Base-by-base conservation (phyloP, 2,797 vertebrate species). In the Bovichtus variegatus region DNA sequence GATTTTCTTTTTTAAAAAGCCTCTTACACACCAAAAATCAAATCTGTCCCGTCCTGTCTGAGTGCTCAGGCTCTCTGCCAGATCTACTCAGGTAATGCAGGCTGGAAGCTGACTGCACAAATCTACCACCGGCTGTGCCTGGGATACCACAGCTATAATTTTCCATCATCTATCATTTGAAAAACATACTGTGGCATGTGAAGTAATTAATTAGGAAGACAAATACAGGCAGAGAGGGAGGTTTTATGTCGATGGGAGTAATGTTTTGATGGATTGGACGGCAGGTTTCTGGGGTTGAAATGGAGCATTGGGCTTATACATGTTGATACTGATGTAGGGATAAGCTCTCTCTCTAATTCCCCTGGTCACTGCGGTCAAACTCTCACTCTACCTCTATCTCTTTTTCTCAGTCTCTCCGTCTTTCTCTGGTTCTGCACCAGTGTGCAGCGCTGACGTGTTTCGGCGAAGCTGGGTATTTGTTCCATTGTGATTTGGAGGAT, bases 151-250 rank as follows among this genome's bases (percentile, higher is more conserved):
- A 0, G 84, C 89, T 90, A 85, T 90, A 90, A 91, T 90, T 90
- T 90, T 63, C 82, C 90, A 90, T 93, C 91, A 90, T 93, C 87
- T 89, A 91, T 92, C 91, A 93, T 92, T 91, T 85, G 80, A 87
- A 83, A 93, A 93, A 88, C 88, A 91, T 88, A 91, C 90, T 86
- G 88, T 88, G 83, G 86, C 87, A 89, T 87, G 91, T 89, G 85
- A 88, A 89, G 90, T 92, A 91, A 91, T 94, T 92, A 92, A 94
- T 94, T 93, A 94, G 86, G 89, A 91, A 92, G 92, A 93, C 92
- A 92, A 93, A 93, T 85, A 91, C 81, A 74, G 84, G 88, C 82
- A 59, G 81, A 67, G 86, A 81, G 88, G 86, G 87, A 85, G 87
- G 85, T 78, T 91, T 87, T 74, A 77, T 88, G 90, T 80, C 69